Evolutionary conservation across 2,797 vertebrate species (phyloP), one percentile per base, ranked within the genome.

Genomic region (Argyrosomus regius): DNA sequence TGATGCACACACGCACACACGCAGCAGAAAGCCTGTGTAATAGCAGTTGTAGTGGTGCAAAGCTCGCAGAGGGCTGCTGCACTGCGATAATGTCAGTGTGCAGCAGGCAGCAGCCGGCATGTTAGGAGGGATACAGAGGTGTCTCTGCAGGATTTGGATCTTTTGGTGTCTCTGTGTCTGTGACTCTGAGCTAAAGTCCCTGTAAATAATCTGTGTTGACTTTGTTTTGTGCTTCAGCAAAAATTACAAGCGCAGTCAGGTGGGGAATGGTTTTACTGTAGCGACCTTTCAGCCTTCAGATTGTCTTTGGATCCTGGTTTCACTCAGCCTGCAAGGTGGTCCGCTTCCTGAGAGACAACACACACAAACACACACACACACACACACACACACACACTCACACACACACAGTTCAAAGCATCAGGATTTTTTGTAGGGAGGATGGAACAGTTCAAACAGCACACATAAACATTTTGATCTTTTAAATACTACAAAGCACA

Each of bases 71-170:
- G 22, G 81, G 62, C 77, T 80, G 77, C 77, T 48, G 62, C 58
- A 59, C 53, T 39, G 72, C 3, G 63, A 80, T 84, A 77, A 62
- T 68, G 77, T 76, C 28, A 57, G 74, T 20, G 18, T 48, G 41
- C 22, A 72, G 43, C 62, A 62, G 50, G 49, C 62, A 72, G 68
- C 64, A 72, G 68, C 64, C 62, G 53, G 26, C 48, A 4, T 65
- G 31, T 46, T 31, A 49, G 60, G 16, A 45, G 35, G 49, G 70
- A 75, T 62, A 75, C 71, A 62, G 50, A 71, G 45, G 69, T 74
- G 70, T 70, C 48, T 67, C 56, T 72, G 74, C 35, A 66, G 70
- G 74, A 80, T 79, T 80, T 74, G 45, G 39, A 74, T 67, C 41
- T 53, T 22, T 77, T 2, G 4, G 9, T 65, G 11, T 71, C 48